Conservation (phyloP, 2,113 vertebrate species). For the Galbula dea region DNA sequence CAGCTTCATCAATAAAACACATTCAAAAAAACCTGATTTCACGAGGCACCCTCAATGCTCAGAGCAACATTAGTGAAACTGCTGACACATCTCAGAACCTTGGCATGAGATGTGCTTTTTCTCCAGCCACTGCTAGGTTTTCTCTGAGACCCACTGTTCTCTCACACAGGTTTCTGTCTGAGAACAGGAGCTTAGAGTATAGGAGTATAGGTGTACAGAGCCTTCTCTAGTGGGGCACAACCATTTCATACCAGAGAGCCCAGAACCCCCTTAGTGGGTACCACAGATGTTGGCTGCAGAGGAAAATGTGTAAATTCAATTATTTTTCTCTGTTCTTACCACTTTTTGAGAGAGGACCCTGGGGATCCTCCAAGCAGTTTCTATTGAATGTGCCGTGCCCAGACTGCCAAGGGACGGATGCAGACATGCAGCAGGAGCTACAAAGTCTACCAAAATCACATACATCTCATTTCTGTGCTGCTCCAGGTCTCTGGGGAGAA, state of each 20-base stretch:
- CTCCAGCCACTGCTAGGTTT: neutral
- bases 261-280: neutral
- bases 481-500: neutral
- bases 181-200: neutral
- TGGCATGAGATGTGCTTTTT: rapidly evolving
- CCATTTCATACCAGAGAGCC: rapidly evolving
- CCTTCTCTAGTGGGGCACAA: neutral
- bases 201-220: neutral
- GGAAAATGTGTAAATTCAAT: neutral
- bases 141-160: rapidly evolving
- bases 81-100: neutral
- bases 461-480: neutral
- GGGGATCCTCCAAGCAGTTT: rapidly evolving
- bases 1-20: neutral
- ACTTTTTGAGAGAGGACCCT: neutral
- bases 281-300: rapidly evolving
- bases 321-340: neutral
- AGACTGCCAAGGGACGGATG: neutral
- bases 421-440: rapidly evolving
- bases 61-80: neutral
- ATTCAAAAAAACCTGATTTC: neutral
- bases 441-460: neutral
- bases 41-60: neutral
- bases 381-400: neutral
- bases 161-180: neutral